Evolutionary conservation across 2,113 vertebrate genomes (phyloP).

Genomic region (Anthoscopus minutus): DNA sequence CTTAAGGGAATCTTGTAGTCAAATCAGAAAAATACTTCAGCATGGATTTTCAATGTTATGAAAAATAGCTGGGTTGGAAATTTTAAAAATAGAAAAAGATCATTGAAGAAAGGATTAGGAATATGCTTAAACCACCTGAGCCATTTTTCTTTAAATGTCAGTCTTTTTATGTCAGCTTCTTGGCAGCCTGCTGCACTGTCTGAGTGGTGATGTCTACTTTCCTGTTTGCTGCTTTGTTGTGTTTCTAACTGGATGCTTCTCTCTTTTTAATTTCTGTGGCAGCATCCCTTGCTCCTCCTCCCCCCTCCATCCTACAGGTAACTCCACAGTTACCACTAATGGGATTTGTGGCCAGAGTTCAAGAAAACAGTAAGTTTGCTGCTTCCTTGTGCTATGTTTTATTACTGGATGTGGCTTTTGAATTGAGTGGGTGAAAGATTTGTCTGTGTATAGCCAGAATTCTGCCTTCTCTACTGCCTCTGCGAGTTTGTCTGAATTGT

Average conservation of each 20-base stretch:
- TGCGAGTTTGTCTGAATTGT: neutral
- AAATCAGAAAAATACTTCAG: neutral
- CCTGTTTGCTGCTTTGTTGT: conserved; percentile 36
- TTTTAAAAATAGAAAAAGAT: neutral
- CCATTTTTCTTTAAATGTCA: neutral
- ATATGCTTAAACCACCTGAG: neutral
- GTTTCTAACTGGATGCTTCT: conserved; percentile 52
- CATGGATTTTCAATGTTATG: neutral
- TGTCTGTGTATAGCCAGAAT: neutral
- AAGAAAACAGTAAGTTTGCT: conserved; percentile 98
- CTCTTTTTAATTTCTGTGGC: conserved; percentile 72
- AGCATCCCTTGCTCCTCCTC: conserved; percentile 92
- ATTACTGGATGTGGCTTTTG: conserved; percentile 46
- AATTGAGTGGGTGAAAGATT: neutral
- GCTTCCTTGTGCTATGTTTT: conserved; percentile 69
- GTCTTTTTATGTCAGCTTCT: neutral
- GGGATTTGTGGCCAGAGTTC: conserved; percentile 99
- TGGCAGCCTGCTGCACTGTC: neutral
- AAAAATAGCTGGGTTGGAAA: neutral
- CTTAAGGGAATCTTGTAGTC: neutral
- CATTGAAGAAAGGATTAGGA: neutral
- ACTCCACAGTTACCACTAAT: conserved; percentile 99
- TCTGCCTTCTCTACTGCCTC: neutral
- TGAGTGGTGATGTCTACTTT: conserved; percentile 12
- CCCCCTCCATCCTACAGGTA: conserved; percentile 97